Evolutionary conservation across 2,113 vertebrate genomes (phyloP).

Genomic region (Cyphomyrus plagiostoma): DNA sequence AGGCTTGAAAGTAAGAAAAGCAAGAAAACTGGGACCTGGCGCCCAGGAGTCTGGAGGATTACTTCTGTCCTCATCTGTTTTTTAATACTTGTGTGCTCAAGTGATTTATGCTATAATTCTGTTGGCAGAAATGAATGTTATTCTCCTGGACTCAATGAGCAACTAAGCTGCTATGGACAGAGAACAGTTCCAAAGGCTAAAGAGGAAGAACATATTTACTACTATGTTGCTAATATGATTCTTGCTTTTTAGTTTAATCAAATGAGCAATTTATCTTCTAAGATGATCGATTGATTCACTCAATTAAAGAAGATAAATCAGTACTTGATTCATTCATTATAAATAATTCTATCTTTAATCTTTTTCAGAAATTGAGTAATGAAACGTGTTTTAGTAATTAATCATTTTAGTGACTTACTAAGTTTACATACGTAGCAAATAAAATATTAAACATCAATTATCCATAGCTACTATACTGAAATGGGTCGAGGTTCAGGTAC

Average conservation of each 20-base stretch:
- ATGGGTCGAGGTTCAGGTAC: neutral
- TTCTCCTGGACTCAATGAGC: neutral
- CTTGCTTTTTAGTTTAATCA: neutral
- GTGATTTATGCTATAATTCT: neutral
- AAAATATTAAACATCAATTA: neutral
- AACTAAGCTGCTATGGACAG: neutral
- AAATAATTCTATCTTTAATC: neutral
- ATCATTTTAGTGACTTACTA: neutral
- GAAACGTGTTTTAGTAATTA: neutral
- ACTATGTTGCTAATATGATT: neutral
- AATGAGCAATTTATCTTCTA: neutral
- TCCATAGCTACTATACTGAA: neutral
- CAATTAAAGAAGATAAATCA: neutral
- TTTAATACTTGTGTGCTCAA: neutral
- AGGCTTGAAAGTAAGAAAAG: neutral
- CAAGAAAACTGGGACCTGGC: neutral
- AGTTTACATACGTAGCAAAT: neutral
- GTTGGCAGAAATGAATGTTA: neutral
- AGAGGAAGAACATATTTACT: neutral
- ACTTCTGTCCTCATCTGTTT: neutral
- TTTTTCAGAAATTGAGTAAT: neutral
- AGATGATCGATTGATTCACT: neutral
- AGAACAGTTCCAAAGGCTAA: neutral
- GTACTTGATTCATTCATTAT: neutral
- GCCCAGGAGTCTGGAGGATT: neutral